phyloP scores from a whole-genome alignment of 2,113 vertebrate genomes.

The Lichenostomus cassidix region DNA sequence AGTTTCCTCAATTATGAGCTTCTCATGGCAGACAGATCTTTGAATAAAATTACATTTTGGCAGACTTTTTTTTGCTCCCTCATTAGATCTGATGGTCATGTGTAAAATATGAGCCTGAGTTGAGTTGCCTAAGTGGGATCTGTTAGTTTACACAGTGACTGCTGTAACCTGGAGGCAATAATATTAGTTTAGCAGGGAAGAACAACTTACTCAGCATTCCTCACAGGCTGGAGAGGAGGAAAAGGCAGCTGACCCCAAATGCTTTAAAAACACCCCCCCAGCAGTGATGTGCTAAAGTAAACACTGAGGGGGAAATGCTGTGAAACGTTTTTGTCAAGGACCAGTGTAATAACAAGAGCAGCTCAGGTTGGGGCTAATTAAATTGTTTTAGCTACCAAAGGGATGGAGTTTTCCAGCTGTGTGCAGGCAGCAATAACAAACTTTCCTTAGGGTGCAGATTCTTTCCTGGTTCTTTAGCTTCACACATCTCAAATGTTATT shows the following conservation, averaged over 20 bases:
- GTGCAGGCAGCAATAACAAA: conserved; percentile 10
- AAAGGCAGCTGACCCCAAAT: not conserved
- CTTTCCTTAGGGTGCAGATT: conserved; percentile 44
- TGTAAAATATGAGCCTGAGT: not conserved
- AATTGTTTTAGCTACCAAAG: conserved; percentile 32
- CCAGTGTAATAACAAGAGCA: not conserved
- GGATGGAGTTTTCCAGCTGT: conserved; percentile 41
- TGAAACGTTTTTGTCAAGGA: not conserved
- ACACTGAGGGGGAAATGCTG: not conserved
- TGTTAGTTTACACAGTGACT: not conserved
- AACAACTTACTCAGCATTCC: conserved; percentile 49
- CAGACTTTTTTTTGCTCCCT: not conserved
- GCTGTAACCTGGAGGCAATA: not conserved
- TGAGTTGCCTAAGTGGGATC: not conserved
- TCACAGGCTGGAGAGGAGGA: not conserved
- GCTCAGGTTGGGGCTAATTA: conserved; percentile 48
- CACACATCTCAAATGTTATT: conserved; percentile 10
- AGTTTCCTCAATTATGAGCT: not conserved
- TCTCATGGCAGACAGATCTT: not conserved
- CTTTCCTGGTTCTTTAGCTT: not conserved
- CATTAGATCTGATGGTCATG: not conserved
- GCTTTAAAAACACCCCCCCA: not conserved
- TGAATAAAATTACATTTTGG: not conserved
- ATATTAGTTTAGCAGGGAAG: not conserved
- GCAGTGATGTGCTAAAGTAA: conserved; percentile 17